A percentile compares a stretch with the other conserved stretches of the same genome.
phyloP scores from a whole-genome alignment of 2,797 vertebrate genomes.

The Hipposideros larvatus region DNA sequence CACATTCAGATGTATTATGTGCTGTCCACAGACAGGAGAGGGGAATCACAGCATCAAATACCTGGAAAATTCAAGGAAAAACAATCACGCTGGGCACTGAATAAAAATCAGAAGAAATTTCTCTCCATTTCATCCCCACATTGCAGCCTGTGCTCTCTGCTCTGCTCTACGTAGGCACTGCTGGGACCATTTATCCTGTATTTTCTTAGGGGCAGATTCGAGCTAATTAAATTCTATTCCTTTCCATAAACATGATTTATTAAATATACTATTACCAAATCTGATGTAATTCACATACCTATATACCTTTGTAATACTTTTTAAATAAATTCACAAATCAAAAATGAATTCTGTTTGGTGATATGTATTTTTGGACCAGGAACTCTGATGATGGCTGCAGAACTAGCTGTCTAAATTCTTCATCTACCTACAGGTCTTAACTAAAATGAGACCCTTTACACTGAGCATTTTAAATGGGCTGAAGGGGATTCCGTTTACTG shows the following conservation, averaged over 20 bases:
- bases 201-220: background rate
- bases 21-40: background rate
- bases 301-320: background rate
- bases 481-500: background rate
- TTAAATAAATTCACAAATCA: slow-evolving; percentile 32
- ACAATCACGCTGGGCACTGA: background rate
- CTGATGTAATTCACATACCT: background rate
- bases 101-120: background rate
- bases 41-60: background rate
- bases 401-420: background rate
- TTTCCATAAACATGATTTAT: slow-evolving; percentile 45
- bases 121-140: background rate
- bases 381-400: background rate
- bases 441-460: background rate
- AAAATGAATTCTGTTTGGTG: slow-evolving; percentile 11
- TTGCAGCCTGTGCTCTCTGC: background rate
- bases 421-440: background rate
- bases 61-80: background rate
- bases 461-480: background rate
- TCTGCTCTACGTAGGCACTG: background rate
- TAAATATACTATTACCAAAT: background rate
- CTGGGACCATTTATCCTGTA: background rate
- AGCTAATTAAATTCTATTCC: slow-evolving; percentile 29
- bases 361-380: background rate
- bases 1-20: background rate